A percentile compares a stretch with the other conserved stretches of the same genome.
Conservation (phyloP, 1,140 invertebrate species). For the Planococcus citri region DNA sequence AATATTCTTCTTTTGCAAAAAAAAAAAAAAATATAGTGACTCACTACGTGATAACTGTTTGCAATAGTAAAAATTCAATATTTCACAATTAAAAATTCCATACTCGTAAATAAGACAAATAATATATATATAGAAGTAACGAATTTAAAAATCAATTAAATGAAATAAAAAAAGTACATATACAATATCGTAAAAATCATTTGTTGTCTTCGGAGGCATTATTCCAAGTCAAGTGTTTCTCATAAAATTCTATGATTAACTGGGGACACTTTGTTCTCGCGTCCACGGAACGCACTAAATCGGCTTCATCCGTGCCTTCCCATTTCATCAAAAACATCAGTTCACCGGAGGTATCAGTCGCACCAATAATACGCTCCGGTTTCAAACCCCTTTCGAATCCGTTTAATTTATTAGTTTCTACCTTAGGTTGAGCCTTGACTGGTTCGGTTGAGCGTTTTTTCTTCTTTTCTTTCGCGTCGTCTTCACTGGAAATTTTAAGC, state of each 20-base stretch:
- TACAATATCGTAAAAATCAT: neutral
- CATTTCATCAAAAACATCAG: slow-evolving; percentile 97
- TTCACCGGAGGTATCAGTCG: slow-evolving; percentile 86
- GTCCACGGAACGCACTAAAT: slow-evolving; percentile 59
- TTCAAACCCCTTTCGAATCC: slow-evolving; percentile 84
- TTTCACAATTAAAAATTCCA: too few species aligned
- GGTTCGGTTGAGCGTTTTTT: neutral
- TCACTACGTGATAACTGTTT: neutral
- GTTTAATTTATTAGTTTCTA: slow-evolving; percentile 29
- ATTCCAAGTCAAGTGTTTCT: slow-evolving; percentile 60
- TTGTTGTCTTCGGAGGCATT: slow-evolving; percentile 29
- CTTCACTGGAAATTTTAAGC: neutral
- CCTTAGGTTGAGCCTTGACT: neutral
- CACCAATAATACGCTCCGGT: slow-evolving; percentile 87
- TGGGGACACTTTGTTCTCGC: slow-evolving; percentile 70
- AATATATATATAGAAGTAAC: neutral
- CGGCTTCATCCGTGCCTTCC: slow-evolving; percentile 58
- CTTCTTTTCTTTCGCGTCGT: neutral
- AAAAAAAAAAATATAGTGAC: too few species aligned
- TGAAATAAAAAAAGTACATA: neutral
- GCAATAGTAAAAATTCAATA: too few species aligned
- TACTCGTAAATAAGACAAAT: too few species aligned
- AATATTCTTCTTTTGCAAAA: too few species aligned
- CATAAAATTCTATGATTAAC: slow-evolving; percentile 71
- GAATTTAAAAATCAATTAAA: neutral